phyloP scores from a whole-genome alignment of 2,888 invertebrate genomes.

The Cartodere bifasciata region DNA sequence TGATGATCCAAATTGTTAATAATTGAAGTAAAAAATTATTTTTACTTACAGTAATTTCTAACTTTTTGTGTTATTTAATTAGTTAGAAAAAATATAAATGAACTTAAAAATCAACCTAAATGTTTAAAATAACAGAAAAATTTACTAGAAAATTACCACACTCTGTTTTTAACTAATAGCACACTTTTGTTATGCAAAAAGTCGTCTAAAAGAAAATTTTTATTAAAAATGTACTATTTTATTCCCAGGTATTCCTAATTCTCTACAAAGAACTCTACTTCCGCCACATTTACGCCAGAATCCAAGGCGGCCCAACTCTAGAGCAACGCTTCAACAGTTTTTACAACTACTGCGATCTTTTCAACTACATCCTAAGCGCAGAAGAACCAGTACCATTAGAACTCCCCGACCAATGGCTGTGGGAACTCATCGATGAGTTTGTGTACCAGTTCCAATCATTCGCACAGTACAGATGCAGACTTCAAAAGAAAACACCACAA shows the following conservation, averaged over 20 bases:
- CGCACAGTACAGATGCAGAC: conserved; percentile 65
- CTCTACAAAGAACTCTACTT: conserved; percentile 96
- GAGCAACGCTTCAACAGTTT: conserved; percentile 92
- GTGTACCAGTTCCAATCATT: conserved; percentile 95
- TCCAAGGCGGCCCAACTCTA: conserved; percentile 78
- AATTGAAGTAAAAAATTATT: no score
- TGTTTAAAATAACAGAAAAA: no score
- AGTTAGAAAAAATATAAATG: no score
- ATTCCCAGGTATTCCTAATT: conserved; percentile 72
- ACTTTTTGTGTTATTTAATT: no score
- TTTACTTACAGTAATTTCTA: no score
- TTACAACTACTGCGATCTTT: conserved; percentile 95
- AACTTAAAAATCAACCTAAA: no score
- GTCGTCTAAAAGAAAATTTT: not conserved
- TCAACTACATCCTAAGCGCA: conserved; percentile 88
- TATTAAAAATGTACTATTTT: conserved; percentile 12
- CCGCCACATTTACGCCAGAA: conserved; percentile 91
- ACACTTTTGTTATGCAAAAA: no score
- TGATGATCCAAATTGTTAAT: no score
- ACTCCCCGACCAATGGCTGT: conserved; percentile 96
- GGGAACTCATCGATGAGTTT: conserved; percentile 99
- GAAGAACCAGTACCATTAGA: conserved; percentile 80
- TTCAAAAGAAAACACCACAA: conserved; percentile 62
- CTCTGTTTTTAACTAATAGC: no score
- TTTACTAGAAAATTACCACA: no score